phyloP scores from a whole-genome alignment of 2,888 invertebrate genomes.

The Drosophila heteroneura region DNA sequence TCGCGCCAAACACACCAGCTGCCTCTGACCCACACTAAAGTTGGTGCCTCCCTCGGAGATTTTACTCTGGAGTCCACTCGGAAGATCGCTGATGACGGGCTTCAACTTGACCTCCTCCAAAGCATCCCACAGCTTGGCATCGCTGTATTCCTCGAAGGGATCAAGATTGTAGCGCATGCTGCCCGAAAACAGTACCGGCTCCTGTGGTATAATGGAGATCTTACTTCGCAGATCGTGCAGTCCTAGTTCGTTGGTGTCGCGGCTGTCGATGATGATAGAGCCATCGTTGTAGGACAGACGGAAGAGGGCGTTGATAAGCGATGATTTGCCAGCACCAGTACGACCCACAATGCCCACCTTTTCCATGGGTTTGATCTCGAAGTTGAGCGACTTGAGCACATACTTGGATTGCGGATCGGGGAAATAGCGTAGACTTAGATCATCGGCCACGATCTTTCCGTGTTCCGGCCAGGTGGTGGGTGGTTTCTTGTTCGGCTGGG shows the following conservation, averaged over 20 bases:
- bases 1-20: slow-evolving; percentile 94
- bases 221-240: slow-evolving; percentile 91
- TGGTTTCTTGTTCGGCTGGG: slow-evolving; percentile 88
- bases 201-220: slow-evolving; percentile 94
- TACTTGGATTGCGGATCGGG: slow-evolving; percentile 88
- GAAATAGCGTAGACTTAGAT: slow-evolving; percentile 90
- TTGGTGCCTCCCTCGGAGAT: slow-evolving; percentile 92
- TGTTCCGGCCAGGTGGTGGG: slow-evolving; percentile 90
- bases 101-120: slow-evolving; percentile 91
- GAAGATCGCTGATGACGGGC: slow-evolving; percentile 88
- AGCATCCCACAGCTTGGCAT: slow-evolving; percentile 92
- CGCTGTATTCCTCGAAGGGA: slow-evolving; percentile 93
- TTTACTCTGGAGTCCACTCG: slow-evolving; percentile 89
- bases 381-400: slow-evolving; percentile 90
- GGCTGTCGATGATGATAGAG: slow-evolving; percentile 91
- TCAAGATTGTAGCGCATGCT: slow-evolving; percentile 95
- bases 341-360: slow-evolving; percentile 90
- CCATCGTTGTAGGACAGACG: slow-evolving; percentile 93
- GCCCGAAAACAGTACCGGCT: slow-evolving; percentile 94
- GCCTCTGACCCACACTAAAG: slow-evolving; percentile 96
- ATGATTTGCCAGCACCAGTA: slow-evolving; percentile 91
- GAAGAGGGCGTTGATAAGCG: slow-evolving; percentile 90
- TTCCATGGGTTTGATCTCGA: slow-evolving; percentile 88
- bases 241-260: slow-evolving; percentile 90
- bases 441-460: slow-evolving; percentile 89